Conservation (phyloP, 2,797 vertebrate species). For the Neopelma chrysocephalum region DNA sequence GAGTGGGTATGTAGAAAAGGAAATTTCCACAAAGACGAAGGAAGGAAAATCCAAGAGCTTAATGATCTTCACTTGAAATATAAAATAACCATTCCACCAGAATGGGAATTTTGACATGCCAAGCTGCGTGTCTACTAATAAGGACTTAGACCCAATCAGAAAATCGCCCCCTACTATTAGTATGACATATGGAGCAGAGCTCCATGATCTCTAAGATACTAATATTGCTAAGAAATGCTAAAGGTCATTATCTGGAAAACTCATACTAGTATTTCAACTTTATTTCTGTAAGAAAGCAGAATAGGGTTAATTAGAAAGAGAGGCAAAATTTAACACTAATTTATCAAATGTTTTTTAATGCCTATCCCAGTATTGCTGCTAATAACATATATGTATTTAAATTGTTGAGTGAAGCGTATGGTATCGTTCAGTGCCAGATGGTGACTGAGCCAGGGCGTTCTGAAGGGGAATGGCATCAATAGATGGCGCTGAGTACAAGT, state of each 20-base stretch:
- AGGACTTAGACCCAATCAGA: not conserved
- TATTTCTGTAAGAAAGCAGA: not conserved
- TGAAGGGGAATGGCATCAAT: not conserved
- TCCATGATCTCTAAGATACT: not conserved
- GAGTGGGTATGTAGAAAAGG: not conserved
- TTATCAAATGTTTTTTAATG: not conserved
- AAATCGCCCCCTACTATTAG: not conserved
- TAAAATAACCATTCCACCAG: not conserved
- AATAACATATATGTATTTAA: not conserved
- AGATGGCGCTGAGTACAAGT: constrained; percentile 50
- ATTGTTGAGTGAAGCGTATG: not conserved
- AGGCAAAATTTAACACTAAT: not conserved
- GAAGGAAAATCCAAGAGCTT: not conserved
- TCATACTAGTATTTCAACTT: not conserved
- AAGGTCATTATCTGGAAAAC: not conserved
- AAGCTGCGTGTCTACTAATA: not conserved
- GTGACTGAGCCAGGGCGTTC: not conserved
- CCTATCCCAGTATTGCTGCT: not conserved
- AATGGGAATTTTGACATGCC: not conserved
- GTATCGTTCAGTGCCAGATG: not conserved
- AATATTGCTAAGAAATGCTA: fast-evolving
- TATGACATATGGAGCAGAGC: not conserved
- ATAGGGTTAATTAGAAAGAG: not conserved
- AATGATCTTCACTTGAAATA: not conserved
- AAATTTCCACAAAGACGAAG: not conserved